These are phyloP conservation scores for Aphidius colemani DNA, from an alignment of 2,888 invertebrate genomes.

Conservation along the genomic window DNA sequence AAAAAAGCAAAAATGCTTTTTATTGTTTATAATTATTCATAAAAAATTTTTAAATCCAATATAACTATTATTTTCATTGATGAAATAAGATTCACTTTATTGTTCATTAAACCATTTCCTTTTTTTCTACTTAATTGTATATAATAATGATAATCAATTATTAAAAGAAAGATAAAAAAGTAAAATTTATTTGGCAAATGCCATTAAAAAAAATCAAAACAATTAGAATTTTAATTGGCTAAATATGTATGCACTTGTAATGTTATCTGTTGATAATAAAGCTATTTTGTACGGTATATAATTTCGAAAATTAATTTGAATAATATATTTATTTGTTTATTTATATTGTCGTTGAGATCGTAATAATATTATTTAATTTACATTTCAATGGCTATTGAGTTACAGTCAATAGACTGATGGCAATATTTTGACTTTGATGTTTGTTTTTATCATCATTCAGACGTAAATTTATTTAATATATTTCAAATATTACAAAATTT, in stretches of 20 bases:
- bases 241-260: slow-evolving; percentile 1
- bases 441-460: background rate
- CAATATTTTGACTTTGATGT: background rate
- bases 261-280: slow-evolving; percentile 25
- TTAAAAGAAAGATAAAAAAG: no score
- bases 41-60: background rate
- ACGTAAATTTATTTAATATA: no score
- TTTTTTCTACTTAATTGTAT: no score
- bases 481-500: no score
- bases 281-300: slow-evolving; percentile 17
- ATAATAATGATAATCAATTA: no score
- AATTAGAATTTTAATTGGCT: no score
- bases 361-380: background rate
- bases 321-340: slow-evolving; percentile 1
- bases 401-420: no score
- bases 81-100: no score
- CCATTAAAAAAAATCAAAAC: no score
- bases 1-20: no score
- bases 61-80: background rate
- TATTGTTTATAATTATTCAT: background rate
- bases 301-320: background rate
- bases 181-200: no score
- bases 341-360: background rate
- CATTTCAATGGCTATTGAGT: background rate
- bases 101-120: no score